Evolutionary conservation across 2,797 vertebrate species (phyloP), one percentile per base, ranked within the genome.

Genomic region (Sebastes vulpes): DNA sequence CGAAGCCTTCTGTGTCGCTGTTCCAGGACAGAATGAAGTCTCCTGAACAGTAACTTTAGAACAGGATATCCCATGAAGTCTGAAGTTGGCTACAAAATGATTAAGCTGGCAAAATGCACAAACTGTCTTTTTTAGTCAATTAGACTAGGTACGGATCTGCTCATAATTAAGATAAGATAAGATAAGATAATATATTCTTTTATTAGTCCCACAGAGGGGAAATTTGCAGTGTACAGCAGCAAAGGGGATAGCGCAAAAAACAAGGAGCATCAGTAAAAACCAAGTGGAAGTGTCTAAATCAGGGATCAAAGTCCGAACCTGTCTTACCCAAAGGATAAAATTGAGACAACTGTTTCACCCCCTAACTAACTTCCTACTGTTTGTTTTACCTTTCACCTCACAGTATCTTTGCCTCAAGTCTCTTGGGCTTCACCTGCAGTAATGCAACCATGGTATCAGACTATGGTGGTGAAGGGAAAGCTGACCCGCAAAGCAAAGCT

Each of bases 401-500:
- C 42, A 46, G 16, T 46, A 46, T 46, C 42, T 46, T 46, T 18
- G 42, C 42, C 42, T 46, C 42, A 46, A 2, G 16, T 18, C 16
- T 46, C 21, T 25, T 56, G 14, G 56, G 38, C 29, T 26, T 42
- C 23, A 23, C 3, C n/a, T 72, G 12, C 18, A 28, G 9, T 20
- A 65, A 65, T 26, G 4, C 28, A 65, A 59, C 63, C 50, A 60
- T 2, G 20, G 52, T 26, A 66, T 59, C 64, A 70, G 38, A 65
- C 23, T 11, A 12, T 68, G 46, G 50, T 26, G 26, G 14, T 53
- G 70, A 61, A 9, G 14, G 29, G 14, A 57, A 56, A 56, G 10
- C 61, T 83, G 72, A 76, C 72, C 76, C 53, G 73, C 59, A 65
- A 69, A 58, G 48, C 29, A 77, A 50, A 79, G 54, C 48, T 56